These are phyloP conservation scores for Panagrolaimus sp. DNA, from an alignment of 1,140 invertebrate genomes.

Conservation along the genomic window DNA sequence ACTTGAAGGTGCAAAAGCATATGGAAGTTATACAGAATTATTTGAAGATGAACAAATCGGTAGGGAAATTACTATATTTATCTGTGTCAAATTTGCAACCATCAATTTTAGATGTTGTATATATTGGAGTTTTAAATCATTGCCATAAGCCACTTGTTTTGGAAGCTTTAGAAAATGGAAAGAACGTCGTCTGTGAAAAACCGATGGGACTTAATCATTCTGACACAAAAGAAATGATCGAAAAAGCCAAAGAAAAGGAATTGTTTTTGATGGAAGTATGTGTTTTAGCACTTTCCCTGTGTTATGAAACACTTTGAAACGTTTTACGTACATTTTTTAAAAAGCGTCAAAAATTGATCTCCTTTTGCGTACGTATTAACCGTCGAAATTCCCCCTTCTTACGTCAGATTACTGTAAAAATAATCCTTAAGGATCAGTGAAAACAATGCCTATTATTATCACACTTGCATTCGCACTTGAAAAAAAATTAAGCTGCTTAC, in stretches of 20 bases:
- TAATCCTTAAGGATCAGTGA: no score
- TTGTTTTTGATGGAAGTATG: constrained; percentile 32
- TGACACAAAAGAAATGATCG: constrained; percentile 31
- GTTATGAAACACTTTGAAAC: no score
- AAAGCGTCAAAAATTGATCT: no score
- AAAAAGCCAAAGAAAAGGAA: constrained; percentile 25
- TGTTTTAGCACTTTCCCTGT: no score
- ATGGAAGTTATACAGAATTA: constrained; percentile 25
- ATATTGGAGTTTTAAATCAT: constrained; percentile 30
- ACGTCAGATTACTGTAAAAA: no score
- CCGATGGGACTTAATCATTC: constrained; percentile 71
- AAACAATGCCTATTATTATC: no score
- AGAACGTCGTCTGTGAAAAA: constrained; percentile 78
- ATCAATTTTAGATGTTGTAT: constrained; percentile 32
- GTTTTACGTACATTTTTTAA: no score
- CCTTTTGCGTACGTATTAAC: no score
- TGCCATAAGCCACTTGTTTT: constrained; percentile 16
- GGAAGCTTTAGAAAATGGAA: constrained; percentile 66
- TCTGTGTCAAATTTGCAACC: neutral
- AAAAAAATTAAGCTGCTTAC: no score
- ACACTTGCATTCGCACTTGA: no score
- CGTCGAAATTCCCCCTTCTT: no score
- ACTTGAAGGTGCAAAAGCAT: constrained; percentile 20
- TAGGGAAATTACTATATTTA: neutral
- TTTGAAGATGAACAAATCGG: constrained; percentile 25